Conservation (phyloP, 2,113 vertebrate genomes). For the Dinomys branickii region DNA sequence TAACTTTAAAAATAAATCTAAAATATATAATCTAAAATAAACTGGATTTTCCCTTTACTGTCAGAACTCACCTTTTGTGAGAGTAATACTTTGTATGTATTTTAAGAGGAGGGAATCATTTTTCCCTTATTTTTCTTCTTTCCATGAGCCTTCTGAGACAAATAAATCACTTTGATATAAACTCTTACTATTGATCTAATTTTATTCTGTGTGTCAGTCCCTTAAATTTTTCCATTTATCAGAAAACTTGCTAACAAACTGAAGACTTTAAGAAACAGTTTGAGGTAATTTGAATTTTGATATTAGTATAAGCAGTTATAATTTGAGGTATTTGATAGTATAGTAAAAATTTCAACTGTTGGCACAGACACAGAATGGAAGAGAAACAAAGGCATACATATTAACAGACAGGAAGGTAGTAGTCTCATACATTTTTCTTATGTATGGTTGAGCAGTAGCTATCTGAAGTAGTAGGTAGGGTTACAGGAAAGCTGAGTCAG, state of each 20-base stretch:
- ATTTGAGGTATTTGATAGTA: background rate
- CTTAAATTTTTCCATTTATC: background rate
- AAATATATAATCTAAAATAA: background rate
- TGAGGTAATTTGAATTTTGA: background rate
- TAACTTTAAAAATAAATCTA: background rate
- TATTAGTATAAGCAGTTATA: background rate
- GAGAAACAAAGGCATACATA: background rate
- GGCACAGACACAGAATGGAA: background rate
- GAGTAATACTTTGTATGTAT: background rate
- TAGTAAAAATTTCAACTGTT: background rate
- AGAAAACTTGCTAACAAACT: background rate
- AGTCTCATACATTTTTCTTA: background rate
- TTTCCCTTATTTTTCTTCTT: background rate
- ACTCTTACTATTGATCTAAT: background rate
- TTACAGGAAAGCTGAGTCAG: background rate
- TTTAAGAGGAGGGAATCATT: background rate
- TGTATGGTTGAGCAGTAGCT: background rate
- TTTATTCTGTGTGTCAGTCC: background rate
- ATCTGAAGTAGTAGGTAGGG: background rate
- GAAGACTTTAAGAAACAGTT: background rate
- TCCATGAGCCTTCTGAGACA: background rate
- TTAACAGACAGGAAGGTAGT: background rate
- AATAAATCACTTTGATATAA: slow-evolving; percentile 3
- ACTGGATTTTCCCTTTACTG: background rate
- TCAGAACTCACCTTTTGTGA: background rate